Evolutionary conservation across 2,797 vertebrate genomes (phyloP).

Genomic region (Enteromius paludinosus): DNA sequence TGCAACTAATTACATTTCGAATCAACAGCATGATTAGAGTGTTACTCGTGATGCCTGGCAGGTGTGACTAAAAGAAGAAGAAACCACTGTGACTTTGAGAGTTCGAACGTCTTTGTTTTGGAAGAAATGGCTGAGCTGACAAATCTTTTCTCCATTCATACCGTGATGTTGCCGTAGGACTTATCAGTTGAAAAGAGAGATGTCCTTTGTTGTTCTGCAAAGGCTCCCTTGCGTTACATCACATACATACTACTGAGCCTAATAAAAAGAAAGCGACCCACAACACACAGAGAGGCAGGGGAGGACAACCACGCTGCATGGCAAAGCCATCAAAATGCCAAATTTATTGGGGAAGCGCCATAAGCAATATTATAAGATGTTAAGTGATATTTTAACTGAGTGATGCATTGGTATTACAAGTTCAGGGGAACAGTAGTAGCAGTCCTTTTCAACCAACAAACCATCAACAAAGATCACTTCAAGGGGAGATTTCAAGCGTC

Average conservation of each 20-base stretch:
- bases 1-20: slow-evolving; percentile 30
- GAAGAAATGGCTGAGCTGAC: slow-evolving; percentile 52
- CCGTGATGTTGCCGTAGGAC: slow-evolving; percentile 54
- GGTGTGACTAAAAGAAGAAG: slow-evolving; percentile 22
- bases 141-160: slow-evolving; percentile 54
- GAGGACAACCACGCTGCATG: not conserved
- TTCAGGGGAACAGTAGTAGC: slow-evolving; percentile 1
- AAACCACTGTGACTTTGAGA: slow-evolving; percentile 45
- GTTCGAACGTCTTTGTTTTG: slow-evolving; percentile 50
- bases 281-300: slow-evolving; percentile 42
- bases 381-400: not conserved
- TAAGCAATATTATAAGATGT: not conserved
- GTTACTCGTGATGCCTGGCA: slow-evolving; percentile 7
- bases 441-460: slow-evolving; percentile 54
- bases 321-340: not conserved
- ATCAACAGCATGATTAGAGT: slow-evolving; percentile 14
- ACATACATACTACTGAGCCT: not conserved
- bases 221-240: slow-evolving; percentile 52
- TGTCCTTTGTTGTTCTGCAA: slow-evolving; percentile 54
- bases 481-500: slow-evolving; percentile 57
- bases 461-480: slow-evolving; percentile 54
- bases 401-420: not conserved
- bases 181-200: slow-evolving; percentile 58
- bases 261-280: slow-evolving; percentile 35
- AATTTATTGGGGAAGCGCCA: not conserved